phyloP scores from a whole-genome alignment of 1,140 invertebrate species.

The Galleria mellonella region DNA sequence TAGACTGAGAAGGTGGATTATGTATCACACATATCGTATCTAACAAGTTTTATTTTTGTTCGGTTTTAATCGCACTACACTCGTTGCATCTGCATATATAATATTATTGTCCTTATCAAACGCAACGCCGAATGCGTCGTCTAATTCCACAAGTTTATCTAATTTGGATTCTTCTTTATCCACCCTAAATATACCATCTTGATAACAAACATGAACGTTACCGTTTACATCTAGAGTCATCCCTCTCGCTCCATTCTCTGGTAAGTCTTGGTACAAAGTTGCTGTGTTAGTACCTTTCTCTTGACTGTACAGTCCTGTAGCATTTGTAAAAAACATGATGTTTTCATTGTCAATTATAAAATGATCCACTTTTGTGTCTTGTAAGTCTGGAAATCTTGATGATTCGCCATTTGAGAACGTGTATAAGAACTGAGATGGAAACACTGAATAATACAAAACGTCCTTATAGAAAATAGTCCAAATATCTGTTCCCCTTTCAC shows the following conservation, averaged over 20 bases:
- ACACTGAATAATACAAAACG: slow-evolving; percentile 40
- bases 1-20: no score
- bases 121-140: slow-evolving; percentile 43
- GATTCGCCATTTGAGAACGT: slow-evolving; percentile 29
- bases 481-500: slow-evolving; percentile 24
- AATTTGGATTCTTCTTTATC: slow-evolving; percentile 20
- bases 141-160: slow-evolving; percentile 30
- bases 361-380: slow-evolving; percentile 50
- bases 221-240: slow-evolving; percentile 37
- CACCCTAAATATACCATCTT: slow-evolving; percentile 41
- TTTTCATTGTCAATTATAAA: slow-evolving; percentile 49
- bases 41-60: slow-evolving; percentile 32
- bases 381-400: slow-evolving; percentile 35
- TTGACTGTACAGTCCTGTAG: slow-evolving; percentile 40
- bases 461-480: slow-evolving; percentile 51
- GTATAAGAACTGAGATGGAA: slow-evolving; percentile 45
- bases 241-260: slow-evolving; percentile 23
- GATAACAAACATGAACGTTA: slow-evolving; percentile 31
- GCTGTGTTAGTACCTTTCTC: slow-evolving; percentile 40
- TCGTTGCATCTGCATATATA: slow-evolving; percentile 43
- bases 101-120: slow-evolving; percentile 53
- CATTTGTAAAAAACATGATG: slow-evolving; percentile 40
- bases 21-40: no score
- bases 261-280: slow-evolving; percentile 22
- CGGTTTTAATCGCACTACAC: slow-evolving; percentile 28